Evolutionary conservation across 2,888 invertebrate genomes (phyloP), one percentile per base, ranked within the genome.

Genomic region (Eupeodes latifasciatus): DNA sequence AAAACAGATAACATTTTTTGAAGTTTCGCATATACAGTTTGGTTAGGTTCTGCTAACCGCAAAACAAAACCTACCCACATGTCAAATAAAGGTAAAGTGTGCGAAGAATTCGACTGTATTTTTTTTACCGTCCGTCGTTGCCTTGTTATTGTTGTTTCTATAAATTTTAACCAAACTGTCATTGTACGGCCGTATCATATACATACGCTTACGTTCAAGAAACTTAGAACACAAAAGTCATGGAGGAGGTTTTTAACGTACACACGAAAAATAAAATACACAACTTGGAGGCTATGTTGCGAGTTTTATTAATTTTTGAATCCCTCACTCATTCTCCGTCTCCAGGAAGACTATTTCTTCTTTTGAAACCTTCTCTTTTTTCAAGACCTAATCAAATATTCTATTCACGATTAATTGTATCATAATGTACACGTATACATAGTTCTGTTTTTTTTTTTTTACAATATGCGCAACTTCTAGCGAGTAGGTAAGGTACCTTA

Each of bases 371-470:
- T 66, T 78, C 72, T 71, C 71, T 66, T 27, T 27, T 62, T 36
- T 82, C 61, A 61, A 77, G 74, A 67, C 81, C 88, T 88, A 78
- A 88, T 88, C 88, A 88, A 81, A 85, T 89, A 89, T 89, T 89
- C 89, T 71, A 66, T 89, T 82, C 89, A 89, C 89, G 89, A 82
- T 85, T 89, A 89, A 89, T 89, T 85, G 89, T 89, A 89, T 89
- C 89, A 81, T 85, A 88, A 85, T 81, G 81, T 84, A 77, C 76
- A 74, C 16, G 49, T 53, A 53, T 40, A 40, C 40, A 40, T 40
- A 40, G 40, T 40, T 40, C 14, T 44, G 53, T 34, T 19, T n/a
- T 36, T 5, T 11, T 27, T 34, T 36, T 47, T 44, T 44, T 66
- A 34, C 49, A 77, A 72, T 79, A 36, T 64, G 66, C 40, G 59